Percentiles rank a stretch among this genome's conserved stretches.
These are phyloP conservation scores for Bovichtus diacanthus DNA, from an alignment of 2,797 vertebrate species.

Conservation along the genomic window DNA sequence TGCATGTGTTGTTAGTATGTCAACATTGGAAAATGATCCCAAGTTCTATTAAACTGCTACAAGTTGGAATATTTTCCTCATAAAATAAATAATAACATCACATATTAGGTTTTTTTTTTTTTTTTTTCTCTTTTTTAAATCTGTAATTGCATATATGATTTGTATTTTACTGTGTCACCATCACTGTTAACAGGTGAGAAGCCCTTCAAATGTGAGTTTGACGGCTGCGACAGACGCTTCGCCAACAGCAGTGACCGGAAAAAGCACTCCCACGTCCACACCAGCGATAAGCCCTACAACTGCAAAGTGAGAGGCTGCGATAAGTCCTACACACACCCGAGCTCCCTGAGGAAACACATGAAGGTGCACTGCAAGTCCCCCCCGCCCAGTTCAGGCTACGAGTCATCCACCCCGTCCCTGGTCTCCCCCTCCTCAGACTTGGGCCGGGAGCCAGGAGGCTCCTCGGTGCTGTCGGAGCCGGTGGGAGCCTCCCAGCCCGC, in stretches of 20 bases:
- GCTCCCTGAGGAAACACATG: constrained; percentile 98
- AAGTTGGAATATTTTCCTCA: not conserved
- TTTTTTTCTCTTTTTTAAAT: too few species aligned
- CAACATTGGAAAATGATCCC: not conserved
- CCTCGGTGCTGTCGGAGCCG: constrained; percentile 86
- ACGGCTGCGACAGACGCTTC: constrained; percentile 97
- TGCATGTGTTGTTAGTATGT: not conserved
- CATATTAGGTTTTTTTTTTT: not conserved
- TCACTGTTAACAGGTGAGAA: constrained; percentile 91
- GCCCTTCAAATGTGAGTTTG: constrained; percentile 98
- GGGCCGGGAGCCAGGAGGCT: constrained; percentile 87
- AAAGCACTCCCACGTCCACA: constrained; percentile 99
- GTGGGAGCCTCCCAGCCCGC: constrained; percentile 88
- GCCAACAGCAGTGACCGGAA: constrained; percentile 99
- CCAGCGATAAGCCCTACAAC: constrained; percentile 99
- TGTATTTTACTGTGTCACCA: constrained; percentile 14
- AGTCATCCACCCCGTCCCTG: constrained; percentile 93
- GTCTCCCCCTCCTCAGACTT: constrained; percentile 95
- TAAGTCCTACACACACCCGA: constrained; percentile 99
- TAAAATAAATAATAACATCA: not conserved
- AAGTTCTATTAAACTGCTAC: not conserved
- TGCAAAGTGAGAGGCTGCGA: constrained; percentile 99
- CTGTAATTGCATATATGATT: not conserved
- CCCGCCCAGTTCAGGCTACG: constrained; percentile 95
- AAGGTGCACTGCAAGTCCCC: constrained; percentile 99